phyloP scores from a whole-genome alignment of 2,888 invertebrate genomes.

The Invenusta paracnida region DNA sequence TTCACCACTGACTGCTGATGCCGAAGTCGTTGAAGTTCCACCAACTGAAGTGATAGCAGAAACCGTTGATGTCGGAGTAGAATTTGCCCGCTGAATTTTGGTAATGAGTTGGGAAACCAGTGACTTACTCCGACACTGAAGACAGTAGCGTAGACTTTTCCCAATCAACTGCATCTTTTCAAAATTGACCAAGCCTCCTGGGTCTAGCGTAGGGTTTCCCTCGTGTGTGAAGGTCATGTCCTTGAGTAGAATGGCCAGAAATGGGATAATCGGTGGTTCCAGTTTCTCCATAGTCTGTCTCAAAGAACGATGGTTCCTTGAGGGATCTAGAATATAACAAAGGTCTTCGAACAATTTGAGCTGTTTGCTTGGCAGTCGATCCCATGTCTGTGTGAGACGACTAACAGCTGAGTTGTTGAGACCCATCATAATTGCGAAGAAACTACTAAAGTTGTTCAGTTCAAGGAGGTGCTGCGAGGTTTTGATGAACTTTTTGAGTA shows the following conservation, averaged over 20 bases:
- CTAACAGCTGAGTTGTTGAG: conserved; percentile 75
- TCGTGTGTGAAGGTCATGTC: conserved; percentile 77
- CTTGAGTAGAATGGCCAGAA: conserved; percentile 76
- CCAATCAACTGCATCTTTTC: conserved; percentile 86
- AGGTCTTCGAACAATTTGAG: conserved; percentile 74
- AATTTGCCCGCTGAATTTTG: background rate
- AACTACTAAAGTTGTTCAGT: conserved; percentile 73
- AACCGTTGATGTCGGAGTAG: background rate
- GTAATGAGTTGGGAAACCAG: conserved; percentile 30
- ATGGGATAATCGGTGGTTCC: conserved; percentile 74
- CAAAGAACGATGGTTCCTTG: conserved; percentile 61
- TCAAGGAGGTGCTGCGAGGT: conserved; percentile 70
- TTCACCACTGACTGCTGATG: too few species aligned
- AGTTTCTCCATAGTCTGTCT: conserved; percentile 69
- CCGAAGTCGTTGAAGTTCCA: too few species aligned
- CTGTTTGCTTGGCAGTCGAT: conserved; percentile 74
- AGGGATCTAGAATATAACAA: conserved; percentile 75
- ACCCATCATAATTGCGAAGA: conserved; percentile 79
- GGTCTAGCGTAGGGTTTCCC: conserved; percentile 76
- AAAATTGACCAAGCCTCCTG: conserved; percentile 76
- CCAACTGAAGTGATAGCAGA: too few species aligned
- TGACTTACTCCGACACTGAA: conserved; percentile 32
- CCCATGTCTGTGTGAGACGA: conserved; percentile 74
- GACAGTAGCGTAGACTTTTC: conserved; percentile 66
- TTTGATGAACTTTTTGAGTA: conserved; percentile 77